Base-by-base conservation (phyloP, 1,140 invertebrate species). In the Ptiloglossa arizonensis region DNA sequence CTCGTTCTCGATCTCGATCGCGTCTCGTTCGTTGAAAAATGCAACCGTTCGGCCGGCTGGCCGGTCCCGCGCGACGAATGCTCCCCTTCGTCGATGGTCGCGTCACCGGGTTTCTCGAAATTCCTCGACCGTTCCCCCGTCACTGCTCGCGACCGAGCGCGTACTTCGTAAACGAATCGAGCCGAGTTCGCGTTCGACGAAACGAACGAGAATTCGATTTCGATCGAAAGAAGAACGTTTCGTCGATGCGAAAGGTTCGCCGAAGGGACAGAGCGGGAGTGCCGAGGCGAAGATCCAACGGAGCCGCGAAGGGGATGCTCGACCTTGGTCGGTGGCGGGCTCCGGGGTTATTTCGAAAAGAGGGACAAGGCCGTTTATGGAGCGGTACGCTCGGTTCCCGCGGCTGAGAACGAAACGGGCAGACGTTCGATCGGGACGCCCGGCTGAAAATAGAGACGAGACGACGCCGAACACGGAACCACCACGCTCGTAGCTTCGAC, bases 331-430 rank as follows among this genome's bases (percentile, higher is more conserved):
- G 59, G 0, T 6, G 76, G 17, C 24, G 60, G 35, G 73, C 69
- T 73, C 41, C 41, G 15, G 38, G 54, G 50, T 57, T 72, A 75
- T 81, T 76, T 73, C 24, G 66, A 72, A 54, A 60, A 84, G 41
- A 64, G 73, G 82, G 68, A 59, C 73, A 81, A 75, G 69, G 79
- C 63, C 56, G 57, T 69, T 85, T 69, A 84, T 81, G 79, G 79
- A 78, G 64, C 50, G 32, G 44, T n/a, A 44, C 17, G 62, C 29
- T 54, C 73, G 48, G 50, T 72, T 83, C 32, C 38, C 73, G 24
- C 19, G 54, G 41, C 50, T 46, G 27, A 48, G 67, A 80, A 60
- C 57, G 60, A 77, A 68, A 70, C 78, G 78, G 27, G 52, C 46
- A 46, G 76, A 68, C 52, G 62, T 24, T 80, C 80, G 54, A 67